phyloP scores from a whole-genome alignment of 2,888 invertebrate species.

The Ochropleura plecta region DNA sequence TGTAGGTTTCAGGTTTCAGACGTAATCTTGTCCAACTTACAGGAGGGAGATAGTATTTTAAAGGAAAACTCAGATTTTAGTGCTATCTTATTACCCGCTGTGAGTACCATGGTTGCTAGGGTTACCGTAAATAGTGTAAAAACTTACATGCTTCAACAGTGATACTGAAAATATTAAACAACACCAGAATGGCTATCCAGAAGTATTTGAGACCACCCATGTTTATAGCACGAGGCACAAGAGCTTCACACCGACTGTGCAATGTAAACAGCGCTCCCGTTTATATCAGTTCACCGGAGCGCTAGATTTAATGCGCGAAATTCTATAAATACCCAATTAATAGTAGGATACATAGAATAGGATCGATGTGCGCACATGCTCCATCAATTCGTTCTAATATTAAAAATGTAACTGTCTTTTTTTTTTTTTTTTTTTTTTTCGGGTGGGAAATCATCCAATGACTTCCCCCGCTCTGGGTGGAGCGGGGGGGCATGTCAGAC shows the following conservation, averaged over 20 bases:
- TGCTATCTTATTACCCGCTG: too few relatives aligned
- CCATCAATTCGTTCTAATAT: not conserved
- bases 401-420: too few relatives aligned
- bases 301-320: not conserved
- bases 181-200: conserved; percentile 6
- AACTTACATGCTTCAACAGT: conserved; percentile 34
- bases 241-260: conserved; percentile 2
- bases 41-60: too few relatives aligned
- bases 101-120: not conserved
- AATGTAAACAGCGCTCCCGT: not conserved
- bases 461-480: too few relatives aligned
- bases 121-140: not conserved
- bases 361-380: too few relatives aligned
- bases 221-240: not conserved
- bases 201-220: conserved; percentile 30
- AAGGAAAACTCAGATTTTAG: too few relatives aligned
- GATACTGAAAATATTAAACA: conserved; percentile 9
- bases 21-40: too few relatives aligned
- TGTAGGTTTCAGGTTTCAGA: too few relatives aligned
- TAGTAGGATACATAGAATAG: not conserved
- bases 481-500: too few relatives aligned
- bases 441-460: too few relatives aligned
- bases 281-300: conserved; percentile 1
- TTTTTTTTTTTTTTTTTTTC: too few relatives aligned
- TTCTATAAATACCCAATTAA: not conserved